A percentile compares a stretch with the other conserved stretches of the same genome.
Conservation (phyloP, 2,113 vertebrate species). For the Corythoichthys haematopterus region DNA sequence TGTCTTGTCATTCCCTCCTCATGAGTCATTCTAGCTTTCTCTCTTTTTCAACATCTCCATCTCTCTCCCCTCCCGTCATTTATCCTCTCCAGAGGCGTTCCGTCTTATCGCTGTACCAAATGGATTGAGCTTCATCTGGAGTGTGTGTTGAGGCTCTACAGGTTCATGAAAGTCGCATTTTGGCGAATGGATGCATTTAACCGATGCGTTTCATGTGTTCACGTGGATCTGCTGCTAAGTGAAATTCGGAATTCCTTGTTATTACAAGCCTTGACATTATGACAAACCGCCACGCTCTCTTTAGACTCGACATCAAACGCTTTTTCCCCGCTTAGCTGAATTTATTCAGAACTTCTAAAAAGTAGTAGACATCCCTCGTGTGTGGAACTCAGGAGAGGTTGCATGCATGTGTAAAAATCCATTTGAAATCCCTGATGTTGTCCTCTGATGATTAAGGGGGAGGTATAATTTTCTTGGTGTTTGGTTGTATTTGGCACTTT, state of each 20-base stretch:
- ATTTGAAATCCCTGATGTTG: conserved; percentile 40
- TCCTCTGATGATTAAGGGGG: conserved; percentile 42
- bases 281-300: conserved; percentile 36
- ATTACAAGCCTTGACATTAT: conserved; percentile 41
- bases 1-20: conserved; percentile 3
- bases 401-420: conserved; percentile 32
- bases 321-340: conserved; percentile 41
- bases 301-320: conserved; percentile 53
- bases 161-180: conserved; percentile 27
- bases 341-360: conserved; percentile 46
- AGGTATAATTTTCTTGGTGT: conserved; percentile 36
- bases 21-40: conserved; percentile 19
- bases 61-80: conserved; percentile 25
- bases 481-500: conserved; percentile 25
- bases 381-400: background rate
- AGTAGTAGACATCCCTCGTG: conserved; percentile 23
- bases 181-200: conserved; percentile 54
- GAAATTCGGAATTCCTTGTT: conserved; percentile 40
- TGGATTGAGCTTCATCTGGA: conserved; percentile 45
- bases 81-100: conserved; percentile 54
- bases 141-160: conserved; percentile 20
- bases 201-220: conserved; percentile 39
- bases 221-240: conserved; percentile 14
- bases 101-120: conserved; percentile 46
- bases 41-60: conserved; percentile 26